phyloP scores from a whole-genome alignment of 2,888 invertebrate species.

The Mallateleia sp. region DNA sequence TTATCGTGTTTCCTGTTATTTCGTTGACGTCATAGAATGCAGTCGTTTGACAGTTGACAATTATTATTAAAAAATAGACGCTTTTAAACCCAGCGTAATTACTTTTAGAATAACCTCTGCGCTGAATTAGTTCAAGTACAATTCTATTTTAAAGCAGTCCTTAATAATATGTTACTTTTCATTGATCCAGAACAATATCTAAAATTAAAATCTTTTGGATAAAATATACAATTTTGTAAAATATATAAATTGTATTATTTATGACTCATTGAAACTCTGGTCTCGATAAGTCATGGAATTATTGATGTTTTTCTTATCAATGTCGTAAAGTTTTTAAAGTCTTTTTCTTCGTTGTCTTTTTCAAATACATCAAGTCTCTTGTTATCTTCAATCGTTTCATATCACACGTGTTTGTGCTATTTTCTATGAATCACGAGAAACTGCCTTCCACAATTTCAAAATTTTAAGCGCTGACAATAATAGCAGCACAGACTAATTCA shows the following conservation, averaged over 20 bases:
- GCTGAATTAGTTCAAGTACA: constrained; percentile 23
- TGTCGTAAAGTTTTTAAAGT: constrained; percentile 11
- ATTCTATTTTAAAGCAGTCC: neutral
- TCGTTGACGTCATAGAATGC: constrained; percentile 9
- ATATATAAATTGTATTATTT: too few species aligned
- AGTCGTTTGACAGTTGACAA: constrained; percentile 2
- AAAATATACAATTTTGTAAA: neutral
- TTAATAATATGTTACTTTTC: neutral
- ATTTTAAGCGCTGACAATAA: constrained; percentile 55
- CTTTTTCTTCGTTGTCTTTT: constrained; percentile 32
- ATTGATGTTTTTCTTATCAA: constrained; percentile 1
- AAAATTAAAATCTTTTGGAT: neutral
- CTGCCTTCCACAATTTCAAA: constrained; percentile 55
- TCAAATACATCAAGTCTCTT: neutral
- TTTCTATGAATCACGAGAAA: constrained; percentile 62
- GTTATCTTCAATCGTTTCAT: constrained; percentile 42
- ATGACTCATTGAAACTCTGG: too few species aligned
- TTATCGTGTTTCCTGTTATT: constrained; percentile 23
- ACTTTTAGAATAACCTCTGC: constrained; percentile 21
- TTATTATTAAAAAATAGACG: constrained; percentile 20
- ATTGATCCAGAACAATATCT: neutral
- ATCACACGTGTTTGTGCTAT: constrained; percentile 58
- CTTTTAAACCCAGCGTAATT: constrained; percentile 2
- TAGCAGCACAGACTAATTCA: constrained; percentile 55
- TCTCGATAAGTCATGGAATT: neutral